Evolutionary conservation across 2,797 vertebrate species (phyloP).

Genomic region (Poecilia picta): DNA sequence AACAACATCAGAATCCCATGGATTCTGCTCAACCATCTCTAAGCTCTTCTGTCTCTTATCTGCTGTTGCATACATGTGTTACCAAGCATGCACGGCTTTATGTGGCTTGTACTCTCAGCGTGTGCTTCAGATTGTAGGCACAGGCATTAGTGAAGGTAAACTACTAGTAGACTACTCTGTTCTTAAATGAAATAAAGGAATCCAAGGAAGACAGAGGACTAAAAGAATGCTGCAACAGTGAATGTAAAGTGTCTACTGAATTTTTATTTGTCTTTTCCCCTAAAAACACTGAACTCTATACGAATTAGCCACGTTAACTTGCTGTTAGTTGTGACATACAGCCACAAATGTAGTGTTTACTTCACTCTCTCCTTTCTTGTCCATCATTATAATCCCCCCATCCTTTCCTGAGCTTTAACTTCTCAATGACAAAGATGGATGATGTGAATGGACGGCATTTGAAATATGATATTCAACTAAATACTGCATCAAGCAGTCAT

Average conservation of each 20-base stretch:
- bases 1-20: conserved; percentile 28
- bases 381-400: not conserved
- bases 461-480: not conserved
- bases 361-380: not conserved
- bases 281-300: conserved; percentile 1
- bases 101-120: not conserved
- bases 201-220: not conserved
- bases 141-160: conserved; percentile 26
- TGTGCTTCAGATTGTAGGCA: conserved; percentile 12
- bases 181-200: not conserved
- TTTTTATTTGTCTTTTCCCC: not conserved
- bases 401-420: not conserved
- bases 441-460: not conserved
- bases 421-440: not conserved
- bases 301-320: not conserved
- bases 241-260: not conserved
- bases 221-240: not conserved
- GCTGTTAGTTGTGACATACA: not conserved
- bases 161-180: not conserved
- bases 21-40: conserved; percentile 9
- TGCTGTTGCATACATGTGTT: not conserved
- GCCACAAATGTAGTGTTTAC: not conserved
- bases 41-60: conserved; percentile 25
- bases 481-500: not conserved
- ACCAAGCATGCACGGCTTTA: not conserved